Conservation (phyloP, 2,113 vertebrate species). For the Formicarius rufipectus region DNA sequence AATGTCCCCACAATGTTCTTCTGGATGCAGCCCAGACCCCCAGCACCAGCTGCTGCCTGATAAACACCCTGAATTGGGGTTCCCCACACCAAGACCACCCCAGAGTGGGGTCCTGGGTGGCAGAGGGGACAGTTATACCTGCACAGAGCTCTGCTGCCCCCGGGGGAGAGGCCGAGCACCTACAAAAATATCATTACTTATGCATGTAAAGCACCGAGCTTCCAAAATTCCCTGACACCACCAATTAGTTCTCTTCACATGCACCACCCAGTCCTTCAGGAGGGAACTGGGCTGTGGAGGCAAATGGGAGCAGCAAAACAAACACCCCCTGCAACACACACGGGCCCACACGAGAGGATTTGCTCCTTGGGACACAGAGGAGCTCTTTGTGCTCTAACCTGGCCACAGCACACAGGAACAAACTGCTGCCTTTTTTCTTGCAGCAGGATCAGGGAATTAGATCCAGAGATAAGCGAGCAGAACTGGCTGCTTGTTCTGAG, state of each 20-base stretch:
- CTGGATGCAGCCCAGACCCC: neutral
- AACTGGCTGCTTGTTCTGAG: slow-evolving; percentile 26
- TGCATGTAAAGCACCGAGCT: neutral
- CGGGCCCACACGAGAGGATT: neutral
- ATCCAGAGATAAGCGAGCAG: slow-evolving; percentile 13
- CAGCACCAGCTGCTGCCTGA: fast-evolving
- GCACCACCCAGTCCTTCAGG: neutral
- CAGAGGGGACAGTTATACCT: neutral
- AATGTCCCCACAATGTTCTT: neutral
- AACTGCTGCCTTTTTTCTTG: neutral
- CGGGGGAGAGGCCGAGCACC: neutral
- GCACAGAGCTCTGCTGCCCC: neutral
- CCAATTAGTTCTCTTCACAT: neutral
- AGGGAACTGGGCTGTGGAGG: neutral
- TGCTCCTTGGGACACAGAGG: neutral
- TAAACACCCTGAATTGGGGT: fast-evolving
- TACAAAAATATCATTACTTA: neutral
- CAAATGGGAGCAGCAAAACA: neutral
- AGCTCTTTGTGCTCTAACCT: slow-evolving; percentile 41
- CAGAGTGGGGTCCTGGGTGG: neutral
- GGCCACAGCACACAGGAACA: neutral
- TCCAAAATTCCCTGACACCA: neutral
- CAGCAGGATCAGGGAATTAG: slow-evolving; percentile 48
- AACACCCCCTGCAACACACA: neutral
- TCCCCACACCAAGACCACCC: fast-evolving